Conservation (phyloP, 2,113 vertebrate genomes). For the Microcebus tavaratra region DNA sequence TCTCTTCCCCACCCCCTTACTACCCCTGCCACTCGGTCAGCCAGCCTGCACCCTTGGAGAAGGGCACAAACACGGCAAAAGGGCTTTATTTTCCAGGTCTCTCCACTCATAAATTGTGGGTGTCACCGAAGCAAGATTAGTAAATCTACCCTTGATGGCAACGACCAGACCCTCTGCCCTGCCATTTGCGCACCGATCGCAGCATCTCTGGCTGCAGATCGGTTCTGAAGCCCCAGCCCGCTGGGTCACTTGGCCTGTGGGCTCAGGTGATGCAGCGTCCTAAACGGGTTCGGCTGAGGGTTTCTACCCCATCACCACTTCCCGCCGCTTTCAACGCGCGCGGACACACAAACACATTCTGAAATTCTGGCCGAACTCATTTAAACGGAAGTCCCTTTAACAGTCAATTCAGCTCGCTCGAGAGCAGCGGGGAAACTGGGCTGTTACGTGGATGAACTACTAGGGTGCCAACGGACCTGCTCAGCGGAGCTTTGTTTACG, state of each 20-base stretch:
- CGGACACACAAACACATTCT: background rate
- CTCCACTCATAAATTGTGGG: constrained; percentile 52
- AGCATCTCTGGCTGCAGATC: background rate
- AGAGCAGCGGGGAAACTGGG: constrained; percentile 72
- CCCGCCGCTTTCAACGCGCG: background rate
- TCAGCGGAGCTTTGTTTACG: constrained; percentile 74
- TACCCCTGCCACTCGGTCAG: constrained; percentile 41
- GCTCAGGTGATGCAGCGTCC: constrained; percentile 57
- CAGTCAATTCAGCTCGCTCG: constrained; percentile 64
- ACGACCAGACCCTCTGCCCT: constrained; percentile 27
- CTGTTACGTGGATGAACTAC: constrained; percentile 66
- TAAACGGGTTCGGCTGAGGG: constrained; percentile 18
- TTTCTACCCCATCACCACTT: background rate
- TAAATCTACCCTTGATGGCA: constrained; percentile 16
- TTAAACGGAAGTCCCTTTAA: constrained; percentile 52
- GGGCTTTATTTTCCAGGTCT: constrained; percentile 60
- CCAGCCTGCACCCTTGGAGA: background rate
- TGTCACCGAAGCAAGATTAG: constrained; percentile 62
- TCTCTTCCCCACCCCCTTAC: constrained; percentile 36
- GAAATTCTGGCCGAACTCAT: constrained; percentile 38
- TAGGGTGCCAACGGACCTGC: constrained; percentile 42
- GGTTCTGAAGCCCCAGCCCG: background rate
- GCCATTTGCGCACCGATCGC: background rate
- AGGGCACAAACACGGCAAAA: background rate
- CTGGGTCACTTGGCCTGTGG: background rate